Percentiles rank a stretch among this genome's conserved stretches.
Evolutionary conservation across 2,113 vertebrate species (phyloP).

Genomic region (Callionymus lyra): DNA sequence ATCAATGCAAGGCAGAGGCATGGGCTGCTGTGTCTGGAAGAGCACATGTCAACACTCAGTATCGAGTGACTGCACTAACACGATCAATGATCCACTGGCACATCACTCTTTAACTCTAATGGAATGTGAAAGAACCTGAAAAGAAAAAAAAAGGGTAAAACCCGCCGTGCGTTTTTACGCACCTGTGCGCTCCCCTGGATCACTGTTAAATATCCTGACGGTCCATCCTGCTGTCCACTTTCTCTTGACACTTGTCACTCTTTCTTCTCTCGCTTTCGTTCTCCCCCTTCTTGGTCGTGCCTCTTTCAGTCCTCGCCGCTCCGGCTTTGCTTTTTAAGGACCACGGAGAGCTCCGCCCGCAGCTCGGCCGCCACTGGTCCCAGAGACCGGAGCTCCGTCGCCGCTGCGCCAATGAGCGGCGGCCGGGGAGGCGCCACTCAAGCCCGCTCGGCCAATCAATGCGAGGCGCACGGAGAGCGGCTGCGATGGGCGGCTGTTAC

Average conservation of each 20-base stretch:
- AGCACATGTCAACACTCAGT: conserved; percentile 4
- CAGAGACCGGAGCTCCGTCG: conserved; percentile 28
- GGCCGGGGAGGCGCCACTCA: conserved; percentile 9
- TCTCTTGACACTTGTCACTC: conserved; percentile 19
- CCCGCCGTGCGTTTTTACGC: conserved; percentile 30
- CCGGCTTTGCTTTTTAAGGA: conserved; percentile 47
- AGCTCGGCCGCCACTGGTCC: conserved; percentile 18
- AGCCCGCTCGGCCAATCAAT: conserved; percentile 23
- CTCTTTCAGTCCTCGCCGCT: conserved; percentile 12
- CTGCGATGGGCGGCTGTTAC: conserved; percentile 49
- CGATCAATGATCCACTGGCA: conserved; percentile 28
- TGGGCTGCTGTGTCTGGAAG: conserved; percentile 74
- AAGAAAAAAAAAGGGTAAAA: neutral
- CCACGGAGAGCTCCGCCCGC: conserved; percentile 47
- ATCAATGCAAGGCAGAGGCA: conserved; percentile 91
- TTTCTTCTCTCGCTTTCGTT: conserved; percentile 21
- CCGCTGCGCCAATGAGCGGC: conserved; percentile 31
- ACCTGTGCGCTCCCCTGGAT: conserved; percentile 55
- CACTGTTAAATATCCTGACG: conserved; percentile 49
- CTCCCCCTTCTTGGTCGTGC: conserved; percentile 27
- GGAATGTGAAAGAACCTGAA: conserved; percentile 8
- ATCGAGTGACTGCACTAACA: conserved; percentile 14
- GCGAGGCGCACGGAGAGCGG: conserved; percentile 16
- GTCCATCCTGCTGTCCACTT: conserved; percentile 39
- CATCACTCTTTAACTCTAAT: conserved; percentile 28